Evolutionary conservation across 1,140 invertebrate genomes (phyloP).

Genomic region (Gryllus bimaculatus): DNA sequence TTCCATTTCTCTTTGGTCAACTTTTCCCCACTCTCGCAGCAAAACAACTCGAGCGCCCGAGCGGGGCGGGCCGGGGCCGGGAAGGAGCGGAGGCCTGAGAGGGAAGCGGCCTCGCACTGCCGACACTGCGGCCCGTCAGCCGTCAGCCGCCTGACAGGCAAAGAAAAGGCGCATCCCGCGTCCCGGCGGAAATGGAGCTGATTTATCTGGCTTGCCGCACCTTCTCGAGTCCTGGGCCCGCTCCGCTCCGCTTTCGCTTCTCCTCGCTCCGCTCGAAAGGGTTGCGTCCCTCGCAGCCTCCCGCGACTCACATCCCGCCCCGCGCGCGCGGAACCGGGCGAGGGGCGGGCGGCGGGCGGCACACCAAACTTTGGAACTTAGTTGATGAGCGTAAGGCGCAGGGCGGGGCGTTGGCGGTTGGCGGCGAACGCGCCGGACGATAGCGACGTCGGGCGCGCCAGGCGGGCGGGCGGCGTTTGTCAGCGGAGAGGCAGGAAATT

Average conservation of each 20-base stretch:
- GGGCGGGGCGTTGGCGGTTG: no score
- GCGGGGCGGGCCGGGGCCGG: no score
- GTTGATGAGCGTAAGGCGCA: background rate
- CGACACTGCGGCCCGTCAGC: no score
- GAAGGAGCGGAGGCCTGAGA: background rate
- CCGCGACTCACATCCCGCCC: background rate
- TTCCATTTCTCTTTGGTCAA: background rate
- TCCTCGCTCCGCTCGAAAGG: background rate
- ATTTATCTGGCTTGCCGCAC: background rate
- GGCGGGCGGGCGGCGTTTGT: background rate
- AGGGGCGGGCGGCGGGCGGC: background rate
- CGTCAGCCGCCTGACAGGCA: background rate
- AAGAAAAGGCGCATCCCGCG: background rate
- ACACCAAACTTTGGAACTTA: background rate
- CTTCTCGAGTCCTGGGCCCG: background rate
- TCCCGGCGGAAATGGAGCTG: background rate
- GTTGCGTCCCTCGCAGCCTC: background rate
- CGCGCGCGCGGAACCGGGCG: background rate
- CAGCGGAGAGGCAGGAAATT: background rate
- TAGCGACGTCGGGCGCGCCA: no score
- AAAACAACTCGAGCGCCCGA: background rate
- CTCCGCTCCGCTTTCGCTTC: no score
- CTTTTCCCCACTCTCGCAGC: background rate
- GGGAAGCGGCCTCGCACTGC: background rate
- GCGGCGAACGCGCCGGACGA: no score